Base-by-base conservation (phyloP, 2,797 vertebrate genomes). In the Myotis planiceps region DNA sequence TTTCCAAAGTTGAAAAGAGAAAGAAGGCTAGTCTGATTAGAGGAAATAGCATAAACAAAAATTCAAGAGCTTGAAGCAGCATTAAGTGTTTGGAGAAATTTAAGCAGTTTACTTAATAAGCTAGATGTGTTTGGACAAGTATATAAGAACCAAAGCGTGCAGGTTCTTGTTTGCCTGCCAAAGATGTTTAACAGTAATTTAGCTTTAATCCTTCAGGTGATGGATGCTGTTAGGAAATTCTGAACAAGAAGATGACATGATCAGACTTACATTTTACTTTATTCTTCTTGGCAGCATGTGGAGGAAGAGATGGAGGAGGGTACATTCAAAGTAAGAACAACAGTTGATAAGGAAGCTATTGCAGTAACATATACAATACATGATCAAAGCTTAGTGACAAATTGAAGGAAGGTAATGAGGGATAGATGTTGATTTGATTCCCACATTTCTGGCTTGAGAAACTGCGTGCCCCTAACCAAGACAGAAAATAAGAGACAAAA, bases 161-260 rank as follows among this genome's bases (percentile, higher is more conserved):
- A 90, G 25, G 75, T 85, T 94, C 82, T 60, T 95, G 47, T 60
- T 78, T 0, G 13, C 42, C 53, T 96, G 55, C 75, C 69, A 47
- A 79, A 84, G 66, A 69, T 1, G 9, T 78, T 91, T 51, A 63
- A 45, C 60, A 47, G 34, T 47, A 49, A 89, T 83, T 94, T 82
- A 71, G 74, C 68, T 96, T 96, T 96, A 89, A 90, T 89, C 79
- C 34, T 96, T 55, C 55, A 92, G 66, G 63, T 90, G 51, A 86
- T 42, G 39, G 45, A 93, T 94, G 63, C 37, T 94, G 58, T 39
- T 74, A 79, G 78, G 65, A 78, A 85, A 95, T 91, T 92, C 65
- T 78, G 47, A 93, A 87, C 49, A 82, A 49, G 65, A 89, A 87
- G 80, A 87, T 89, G 32, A 79, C 85, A 88, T 90, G 79, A 89